These are phyloP conservation scores for Helobdella robusta DNA, from an alignment of 2,888 invertebrate genomes.

Conservation along the genomic window DNA sequence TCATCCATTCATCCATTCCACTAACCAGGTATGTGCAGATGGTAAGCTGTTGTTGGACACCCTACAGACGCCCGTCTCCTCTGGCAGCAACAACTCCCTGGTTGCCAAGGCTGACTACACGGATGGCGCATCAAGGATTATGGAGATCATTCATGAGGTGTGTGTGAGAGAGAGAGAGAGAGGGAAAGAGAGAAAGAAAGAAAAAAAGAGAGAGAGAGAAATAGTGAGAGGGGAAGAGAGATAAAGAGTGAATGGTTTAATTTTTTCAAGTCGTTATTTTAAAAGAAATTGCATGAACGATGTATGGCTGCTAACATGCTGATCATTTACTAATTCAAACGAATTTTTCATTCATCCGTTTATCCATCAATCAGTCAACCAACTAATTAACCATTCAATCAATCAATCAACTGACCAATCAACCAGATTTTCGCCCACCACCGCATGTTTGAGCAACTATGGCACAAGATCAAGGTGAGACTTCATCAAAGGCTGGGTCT, in stretches of 20 bases:
- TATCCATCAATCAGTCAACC: too few species aligned
- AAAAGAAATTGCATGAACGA: too few species aligned
- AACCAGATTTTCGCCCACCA: constrained; percentile 80
- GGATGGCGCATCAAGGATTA: constrained; percentile 84
- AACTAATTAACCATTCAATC: too few species aligned
- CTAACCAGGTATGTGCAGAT: constrained; percentile 51
- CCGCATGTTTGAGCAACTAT: constrained; percentile 79
- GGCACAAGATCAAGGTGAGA: constrained; percentile 88
- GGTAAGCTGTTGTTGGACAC: constrained; percentile 52
- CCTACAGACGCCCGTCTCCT: constrained; percentile 50
- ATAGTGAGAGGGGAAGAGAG: too few species aligned
- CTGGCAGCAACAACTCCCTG: constrained; percentile 46
- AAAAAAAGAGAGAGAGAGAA: constrained; percentile 3
- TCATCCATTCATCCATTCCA: neutral
- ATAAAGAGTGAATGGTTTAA: neutral
- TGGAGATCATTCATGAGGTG: constrained; percentile 84
- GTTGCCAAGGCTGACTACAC: constrained; percentile 70
- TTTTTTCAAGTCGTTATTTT: too few species aligned
- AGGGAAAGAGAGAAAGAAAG: too few species aligned
- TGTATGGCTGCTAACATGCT: too few species aligned
- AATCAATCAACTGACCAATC: too few species aligned
- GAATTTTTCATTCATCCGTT: too few species aligned
- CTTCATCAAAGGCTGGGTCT: constrained; percentile 85
- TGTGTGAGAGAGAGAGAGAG: constrained; percentile 1
- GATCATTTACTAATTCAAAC: too few species aligned